Conservation (phyloP, 2,888 invertebrate genomes). For the Tiphia femorata region DNA sequence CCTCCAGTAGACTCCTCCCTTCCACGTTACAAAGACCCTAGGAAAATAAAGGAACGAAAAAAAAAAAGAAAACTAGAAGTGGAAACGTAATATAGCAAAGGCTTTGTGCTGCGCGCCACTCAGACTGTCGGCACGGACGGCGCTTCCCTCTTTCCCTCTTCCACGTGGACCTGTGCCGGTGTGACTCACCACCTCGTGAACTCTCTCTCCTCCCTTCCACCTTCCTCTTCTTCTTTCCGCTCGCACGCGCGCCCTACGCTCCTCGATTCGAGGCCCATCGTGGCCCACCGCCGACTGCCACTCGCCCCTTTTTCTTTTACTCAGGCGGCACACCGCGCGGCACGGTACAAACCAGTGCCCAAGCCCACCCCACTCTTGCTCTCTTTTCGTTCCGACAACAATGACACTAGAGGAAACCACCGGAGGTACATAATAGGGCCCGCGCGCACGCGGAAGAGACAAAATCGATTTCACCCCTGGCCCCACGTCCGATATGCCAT, state of each 20-base stretch:
- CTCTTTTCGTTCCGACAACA: slow-evolving; percentile 54
- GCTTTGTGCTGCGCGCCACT: slow-evolving; percentile 63
- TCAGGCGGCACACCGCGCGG: neutral
- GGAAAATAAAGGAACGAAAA: no score
- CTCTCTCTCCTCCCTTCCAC: neutral
- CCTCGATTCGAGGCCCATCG: no score
- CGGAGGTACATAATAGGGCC: slow-evolving; percentile 50
- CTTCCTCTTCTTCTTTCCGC: neutral
- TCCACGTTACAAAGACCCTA: no score
- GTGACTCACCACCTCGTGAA: neutral
- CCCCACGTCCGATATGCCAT: slow-evolving; percentile 23
- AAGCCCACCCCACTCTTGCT: no score
- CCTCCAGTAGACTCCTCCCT: no score
- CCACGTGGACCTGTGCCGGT: neutral
- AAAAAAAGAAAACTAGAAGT: slow-evolving; percentile 59
- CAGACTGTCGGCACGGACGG: slow-evolving; percentile 38
- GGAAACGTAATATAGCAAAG: slow-evolving; percentile 63
- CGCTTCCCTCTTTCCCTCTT: neutral
- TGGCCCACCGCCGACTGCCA: neutral
- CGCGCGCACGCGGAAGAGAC: slow-evolving; percentile 47
- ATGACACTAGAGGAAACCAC: slow-evolving; percentile 63
- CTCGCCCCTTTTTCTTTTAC: neutral
- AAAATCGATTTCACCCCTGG: slow-evolving; percentile 59
- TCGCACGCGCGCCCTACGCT: neutral
- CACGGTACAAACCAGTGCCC: no score